A percentile compares a stretch with the other conserved stretches of the same genome.
Evolutionary conservation across 2,797 vertebrate genomes (phyloP).

Genomic region (Fistularia tabacaria): DNA sequence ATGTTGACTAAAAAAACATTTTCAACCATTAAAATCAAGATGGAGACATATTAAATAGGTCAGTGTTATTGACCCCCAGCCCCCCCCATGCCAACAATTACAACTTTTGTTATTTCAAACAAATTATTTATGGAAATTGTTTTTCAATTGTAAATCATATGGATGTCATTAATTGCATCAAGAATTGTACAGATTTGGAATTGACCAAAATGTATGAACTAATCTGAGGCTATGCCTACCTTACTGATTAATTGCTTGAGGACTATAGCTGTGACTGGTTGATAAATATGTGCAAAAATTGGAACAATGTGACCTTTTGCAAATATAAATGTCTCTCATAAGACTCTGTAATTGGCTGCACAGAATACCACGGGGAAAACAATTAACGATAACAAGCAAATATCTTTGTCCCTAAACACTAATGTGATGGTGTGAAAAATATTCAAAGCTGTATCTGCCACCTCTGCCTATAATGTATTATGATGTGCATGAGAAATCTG

Average conservation of each 20-base stretch:
- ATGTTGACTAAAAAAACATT: conserved; percentile 17
- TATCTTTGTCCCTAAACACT: conserved; percentile 52
- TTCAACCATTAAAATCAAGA: conserved; percentile 32
- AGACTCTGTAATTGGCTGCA: conserved; percentile 66
- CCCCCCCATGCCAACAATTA: conserved; percentile 16
- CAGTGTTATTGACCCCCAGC: conserved; percentile 7
- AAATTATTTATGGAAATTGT: too few species aligned
- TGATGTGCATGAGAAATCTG: neutral
- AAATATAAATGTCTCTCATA: conserved; percentile 60
- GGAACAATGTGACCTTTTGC: conserved; percentile 69
- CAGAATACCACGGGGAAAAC: conserved; percentile 60
- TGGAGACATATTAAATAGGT: conserved; percentile 16
- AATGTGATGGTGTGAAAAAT: conserved; percentile 31
- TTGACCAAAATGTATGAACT: neutral
- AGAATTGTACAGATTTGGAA: conserved; percentile 2
- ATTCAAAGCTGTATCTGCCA: conserved; percentile 26
- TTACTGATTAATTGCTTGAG: conserved; percentile 41
- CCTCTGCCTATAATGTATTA: conserved; percentile 4
- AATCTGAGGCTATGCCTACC: conserved; percentile 15
- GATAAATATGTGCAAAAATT: conserved; percentile 65
- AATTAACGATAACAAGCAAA: conserved; percentile 71
- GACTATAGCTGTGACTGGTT: conserved; percentile 27
- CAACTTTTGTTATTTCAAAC: too few species aligned
- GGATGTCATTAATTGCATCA: conserved; percentile 1
- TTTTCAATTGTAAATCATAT: too few species aligned